These are phyloP conservation scores for Istiophorus platypterus DNA, from an alignment of 2,113 vertebrate genomes.

Conservation along the genomic window DNA sequence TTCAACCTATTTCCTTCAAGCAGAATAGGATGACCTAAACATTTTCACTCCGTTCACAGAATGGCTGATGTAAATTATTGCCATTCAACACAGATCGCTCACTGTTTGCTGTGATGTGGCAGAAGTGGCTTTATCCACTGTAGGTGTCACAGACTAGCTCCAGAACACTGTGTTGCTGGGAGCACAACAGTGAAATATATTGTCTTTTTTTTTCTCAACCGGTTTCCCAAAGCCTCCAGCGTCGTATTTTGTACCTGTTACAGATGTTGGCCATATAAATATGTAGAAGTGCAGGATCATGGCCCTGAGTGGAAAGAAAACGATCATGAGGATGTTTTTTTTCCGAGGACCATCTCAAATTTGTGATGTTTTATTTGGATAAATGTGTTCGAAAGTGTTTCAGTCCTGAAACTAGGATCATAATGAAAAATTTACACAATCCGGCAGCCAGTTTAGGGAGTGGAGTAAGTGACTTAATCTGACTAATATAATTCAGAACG, in stretches of 20 bases:
- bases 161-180: conserved; percentile 34
- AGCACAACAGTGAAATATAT: conserved; percentile 27
- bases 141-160: conserved; percentile 27
- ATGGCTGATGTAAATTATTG: conserved; percentile 26
- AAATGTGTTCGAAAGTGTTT: neutral
- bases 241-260: neutral
- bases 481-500: neutral
- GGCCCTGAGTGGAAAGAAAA: neutral
- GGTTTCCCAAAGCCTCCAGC: conserved; percentile 9
- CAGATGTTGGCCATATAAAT: neutral
- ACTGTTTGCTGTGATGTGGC: conserved; percentile 13
- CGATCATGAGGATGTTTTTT: neutral
- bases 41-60: conserved; percentile 9
- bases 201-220: neutral
- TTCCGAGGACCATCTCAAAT: neutral
- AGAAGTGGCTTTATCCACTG: conserved; percentile 36
- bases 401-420: neutral
- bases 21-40: neutral
- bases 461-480: conserved; percentile 1
- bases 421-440: conserved; percentile 6
- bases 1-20: neutral
- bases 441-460: neutral
- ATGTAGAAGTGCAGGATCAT: neutral
- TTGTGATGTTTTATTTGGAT: neutral
- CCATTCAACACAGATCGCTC: conserved; percentile 24